Evolutionary conservation across 2,113 vertebrate species (phyloP).

Genomic region (Salvelinus fontinalis): DNA sequence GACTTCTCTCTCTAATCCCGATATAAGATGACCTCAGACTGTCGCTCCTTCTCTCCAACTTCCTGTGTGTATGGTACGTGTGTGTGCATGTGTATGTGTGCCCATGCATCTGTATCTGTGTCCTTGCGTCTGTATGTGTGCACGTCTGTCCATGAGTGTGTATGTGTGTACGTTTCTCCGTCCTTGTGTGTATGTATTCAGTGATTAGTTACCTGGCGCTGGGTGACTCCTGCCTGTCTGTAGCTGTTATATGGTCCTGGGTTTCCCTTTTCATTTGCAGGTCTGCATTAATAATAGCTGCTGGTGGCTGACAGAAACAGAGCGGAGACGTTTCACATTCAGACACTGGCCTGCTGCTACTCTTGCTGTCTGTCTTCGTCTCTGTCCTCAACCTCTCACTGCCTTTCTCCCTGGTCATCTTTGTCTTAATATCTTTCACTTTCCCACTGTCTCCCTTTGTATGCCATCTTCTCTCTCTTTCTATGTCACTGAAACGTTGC

Average conservation of each 20-base stretch:
- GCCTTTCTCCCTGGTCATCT: not conserved
- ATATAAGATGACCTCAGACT: not conserved
- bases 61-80: not conserved
- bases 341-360: not conserved
- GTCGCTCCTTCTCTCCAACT: not conserved
- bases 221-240: slow-evolving; percentile 45
- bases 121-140: slow-evolving; percentile 16
- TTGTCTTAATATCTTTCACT: too few relatives aligned
- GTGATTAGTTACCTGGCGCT: slow-evolving; percentile 54
- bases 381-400: not conserved
- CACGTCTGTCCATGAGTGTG: slow-evolving; percentile 13
- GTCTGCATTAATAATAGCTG: slow-evolving; percentile 56
- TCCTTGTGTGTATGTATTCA: not conserved
- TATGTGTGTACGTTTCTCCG: not conserved
- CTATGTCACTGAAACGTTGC: too few relatives aligned
- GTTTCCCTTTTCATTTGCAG: slow-evolving; percentile 54
- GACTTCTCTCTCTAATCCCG: not conserved
- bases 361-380: not conserved
- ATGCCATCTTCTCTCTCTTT: too few relatives aligned
- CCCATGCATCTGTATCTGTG: slow-evolving; percentile 14
- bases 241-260: slow-evolving; percentile 23
- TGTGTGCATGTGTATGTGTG: not conserved
- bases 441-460: too few relatives aligned
- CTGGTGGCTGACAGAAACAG: not conserved
- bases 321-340: slow-evolving; percentile 20